Percentiles rank a stretch among this genome's conserved stretches.
These are phyloP conservation scores for Pseudochaenichthys georgianus DNA, from an alignment of 2,797 vertebrate genomes.

Conservation along the genomic window DNA sequence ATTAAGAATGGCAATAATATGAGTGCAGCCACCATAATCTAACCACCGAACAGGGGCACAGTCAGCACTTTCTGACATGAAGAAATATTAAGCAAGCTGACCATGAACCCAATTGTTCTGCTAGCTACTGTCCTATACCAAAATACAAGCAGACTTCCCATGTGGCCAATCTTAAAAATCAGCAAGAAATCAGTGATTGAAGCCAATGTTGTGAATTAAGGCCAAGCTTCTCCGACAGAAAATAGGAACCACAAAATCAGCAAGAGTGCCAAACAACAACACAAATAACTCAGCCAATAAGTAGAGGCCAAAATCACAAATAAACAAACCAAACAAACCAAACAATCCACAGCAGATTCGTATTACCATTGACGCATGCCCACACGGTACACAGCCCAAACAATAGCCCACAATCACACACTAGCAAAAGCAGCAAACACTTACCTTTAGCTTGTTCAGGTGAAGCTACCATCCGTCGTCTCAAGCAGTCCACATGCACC, in stretches of 20 bases:
- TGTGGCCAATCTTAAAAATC: not conserved
- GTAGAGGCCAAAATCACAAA: not conserved
- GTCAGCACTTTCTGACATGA: not conserved
- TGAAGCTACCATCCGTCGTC: fast-evolving
- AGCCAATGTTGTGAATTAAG: too few relatives aligned
- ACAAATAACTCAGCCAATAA: not conserved
- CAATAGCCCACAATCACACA: not conserved
- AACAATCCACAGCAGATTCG: not conserved
- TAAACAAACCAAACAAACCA: not conserved
- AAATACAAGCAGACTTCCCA: not conserved
- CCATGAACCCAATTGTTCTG: not conserved
- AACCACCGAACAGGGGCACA: not conserved
- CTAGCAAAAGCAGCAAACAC: not conserved
- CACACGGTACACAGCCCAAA: not conserved
- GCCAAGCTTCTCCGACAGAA: too few relatives aligned
- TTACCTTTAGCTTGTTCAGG: not conserved
- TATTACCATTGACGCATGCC: not conserved
- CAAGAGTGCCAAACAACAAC: not conserved
- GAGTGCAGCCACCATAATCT: not conserved
- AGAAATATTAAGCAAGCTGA: not conserved
- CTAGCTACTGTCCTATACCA: not conserved
- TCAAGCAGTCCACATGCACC: not conserved
- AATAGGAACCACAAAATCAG: too few relatives aligned
- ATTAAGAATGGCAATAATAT: not conserved
- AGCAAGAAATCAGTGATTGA: too few relatives aligned